phyloP scores from a whole-genome alignment of 2,797 vertebrate genomes.

The Danio kyathit region DNA sequence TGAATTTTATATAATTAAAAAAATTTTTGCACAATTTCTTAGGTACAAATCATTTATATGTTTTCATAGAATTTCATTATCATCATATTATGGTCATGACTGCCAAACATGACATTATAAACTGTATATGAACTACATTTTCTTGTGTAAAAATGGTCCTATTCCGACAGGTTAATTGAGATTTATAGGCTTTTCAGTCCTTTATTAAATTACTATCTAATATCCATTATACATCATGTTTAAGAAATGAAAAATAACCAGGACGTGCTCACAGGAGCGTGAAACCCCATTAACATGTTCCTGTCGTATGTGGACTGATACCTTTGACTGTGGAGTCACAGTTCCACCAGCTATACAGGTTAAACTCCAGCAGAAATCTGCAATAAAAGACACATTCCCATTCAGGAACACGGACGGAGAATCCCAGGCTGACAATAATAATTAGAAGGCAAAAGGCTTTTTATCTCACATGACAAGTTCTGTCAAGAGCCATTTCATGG shows the following conservation, averaged over 20 bases:
- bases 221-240: constrained; percentile 4
- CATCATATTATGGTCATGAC: not conserved
- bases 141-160: not conserved
- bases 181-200: constrained; percentile 14
- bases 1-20: too few relatives aligned
- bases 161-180: not conserved
- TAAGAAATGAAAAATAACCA: not conserved
- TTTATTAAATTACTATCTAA: not conserved
- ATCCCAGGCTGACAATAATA: not conserved
- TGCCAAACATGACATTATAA: not conserved
- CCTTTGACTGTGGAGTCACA: constrained; percentile 91
- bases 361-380: constrained; percentile 97
- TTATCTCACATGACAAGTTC: constrained; percentile 94
- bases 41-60: too few relatives aligned
- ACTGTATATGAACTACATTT: not conserved
- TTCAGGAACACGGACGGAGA: constrained; percentile 47
- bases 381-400: constrained; percentile 45
- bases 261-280: not conserved
- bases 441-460: constrained; percentile 28
- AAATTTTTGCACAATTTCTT: too few relatives aligned
- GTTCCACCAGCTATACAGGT: constrained; percentile 98
- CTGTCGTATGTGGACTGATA: constrained; percentile 57
- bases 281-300: constrained; percentile 17
- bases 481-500: constrained; percentile 95
- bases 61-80: not conserved